Evolutionary conservation across 1,140 invertebrate genomes (phyloP), one percentile per base, ranked within the genome.

Genomic region (Sitobion miscanthi): DNA sequence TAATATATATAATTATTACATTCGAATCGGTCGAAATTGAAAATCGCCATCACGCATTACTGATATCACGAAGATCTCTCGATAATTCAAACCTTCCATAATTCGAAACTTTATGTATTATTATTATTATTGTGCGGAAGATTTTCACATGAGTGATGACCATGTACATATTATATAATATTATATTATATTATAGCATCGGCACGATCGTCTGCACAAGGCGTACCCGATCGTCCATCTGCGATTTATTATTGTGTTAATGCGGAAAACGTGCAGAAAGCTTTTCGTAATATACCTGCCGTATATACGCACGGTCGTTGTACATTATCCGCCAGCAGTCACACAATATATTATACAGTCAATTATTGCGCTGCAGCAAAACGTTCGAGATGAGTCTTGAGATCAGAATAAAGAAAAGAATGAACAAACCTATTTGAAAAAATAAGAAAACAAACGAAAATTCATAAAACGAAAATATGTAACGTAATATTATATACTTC

Each of bases 271-370:
- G 62, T 77, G 62, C 62, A 77, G 14, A 77, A 77, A 77, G 62
- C 62, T 77, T 77, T 77, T 77, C 62, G 62, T 77, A 77, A 77
- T 77, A 77, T n/a, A 77, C 62, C n/a, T 77, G n/a, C 62, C 62
- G 62, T 17, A 49, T 17, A 49, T 42, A 77, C 30, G 62, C 14
- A 77, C 14, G 14, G 62, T 77, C 9, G n/a, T 77, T 30, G 62
- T 77, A 77, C 5, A 77, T 77, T 77, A 77, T n/a, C 30, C n/a
- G 14, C 5, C 62, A 77, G n/a, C 30, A n/a, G 62, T 77, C 62
- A n/a, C 62, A 77, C 11, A 69, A 69, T 62, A 30, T n/a, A 5
- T 3, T 62, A 17, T 17, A n/a, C 62, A n/a, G 14, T 77, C 17
- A 77, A 77, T 77, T 77, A 69, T 0, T 17, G 30, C 3, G 30